Percentiles rank a stretch among this genome's conserved stretches.
phyloP scores from a whole-genome alignment of 2,888 invertebrate genomes.

The Serripes groenlandicus region DNA sequence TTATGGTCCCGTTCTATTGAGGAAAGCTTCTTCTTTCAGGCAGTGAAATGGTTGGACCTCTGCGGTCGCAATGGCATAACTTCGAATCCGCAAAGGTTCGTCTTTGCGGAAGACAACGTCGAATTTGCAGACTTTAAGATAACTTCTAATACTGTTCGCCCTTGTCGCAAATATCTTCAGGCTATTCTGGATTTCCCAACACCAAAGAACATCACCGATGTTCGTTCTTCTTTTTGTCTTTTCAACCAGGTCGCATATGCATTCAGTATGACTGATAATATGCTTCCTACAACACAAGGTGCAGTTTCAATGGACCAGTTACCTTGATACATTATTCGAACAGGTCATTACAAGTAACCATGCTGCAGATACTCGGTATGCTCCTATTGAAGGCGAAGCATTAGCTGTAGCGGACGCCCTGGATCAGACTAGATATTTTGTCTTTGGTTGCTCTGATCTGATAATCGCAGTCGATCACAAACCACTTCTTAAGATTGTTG shows the following conservation, averaged over 20 bases:
- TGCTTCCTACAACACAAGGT: slow-evolving; percentile 37
- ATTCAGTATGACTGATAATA: slow-evolving; percentile 69
- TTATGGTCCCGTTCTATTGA: slow-evolving; percentile 48
- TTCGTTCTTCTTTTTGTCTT: slow-evolving; percentile 66
- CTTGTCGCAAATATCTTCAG: slow-evolving; percentile 50
- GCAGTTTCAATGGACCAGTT: slow-evolving; percentile 60
- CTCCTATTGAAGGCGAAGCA: slow-evolving; percentile 52
- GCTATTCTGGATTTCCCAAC: slow-evolving; percentile 67
- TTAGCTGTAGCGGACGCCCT: slow-evolving; percentile 53
- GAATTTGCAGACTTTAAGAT: slow-evolving; percentile 67
- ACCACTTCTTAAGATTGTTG: too few species aligned
- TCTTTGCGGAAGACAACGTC: slow-evolving; percentile 72
- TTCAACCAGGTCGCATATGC: slow-evolving; percentile 69
- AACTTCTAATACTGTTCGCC: slow-evolving; percentile 7
- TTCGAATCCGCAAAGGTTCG: slow-evolving; percentile 72
- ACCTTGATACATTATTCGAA: slow-evolving; percentile 45
- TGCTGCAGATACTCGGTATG: slow-evolving; percentile 48
- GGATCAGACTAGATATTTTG: slow-evolving; percentile 46
- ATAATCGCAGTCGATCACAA: too few species aligned
- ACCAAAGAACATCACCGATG: slow-evolving; percentile 67
- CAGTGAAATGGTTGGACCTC: slow-evolving; percentile 66
- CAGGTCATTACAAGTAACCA: too few species aligned
- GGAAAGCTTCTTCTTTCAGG: slow-evolving; percentile 66
- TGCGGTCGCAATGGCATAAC: slow-evolving; percentile 70
- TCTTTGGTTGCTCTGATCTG: slow-evolving; percentile 51